Percentiles rank a stretch among this genome's conserved stretches.
Conservation (phyloP, 2,797 vertebrate species). For the Hyperoplus immaculatus region DNA sequence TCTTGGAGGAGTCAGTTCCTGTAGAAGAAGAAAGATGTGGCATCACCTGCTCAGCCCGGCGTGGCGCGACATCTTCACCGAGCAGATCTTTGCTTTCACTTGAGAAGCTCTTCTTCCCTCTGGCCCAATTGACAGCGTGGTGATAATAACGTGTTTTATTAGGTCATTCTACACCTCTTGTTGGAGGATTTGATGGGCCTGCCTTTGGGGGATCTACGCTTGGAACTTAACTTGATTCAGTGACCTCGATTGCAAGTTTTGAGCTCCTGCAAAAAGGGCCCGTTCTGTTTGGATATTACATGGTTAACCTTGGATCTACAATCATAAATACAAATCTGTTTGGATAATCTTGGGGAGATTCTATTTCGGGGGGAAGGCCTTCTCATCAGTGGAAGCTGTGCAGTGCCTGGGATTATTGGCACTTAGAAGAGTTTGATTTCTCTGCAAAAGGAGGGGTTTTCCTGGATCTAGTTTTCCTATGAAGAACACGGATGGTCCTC, state of each 20-base stretch:
- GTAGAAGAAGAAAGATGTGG: constrained; percentile 76
- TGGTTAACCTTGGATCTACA: constrained; percentile 82
- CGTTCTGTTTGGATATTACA: constrained; percentile 81
- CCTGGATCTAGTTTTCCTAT: constrained; percentile 72
- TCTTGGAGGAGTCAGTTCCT: constrained; percentile 57
- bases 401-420: constrained; percentile 25
- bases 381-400: constrained; percentile 79
- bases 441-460: constrained; percentile 54
- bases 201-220: constrained; percentile 65
- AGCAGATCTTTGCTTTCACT: constrained; percentile 77
- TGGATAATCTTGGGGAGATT: constrained; percentile 82
- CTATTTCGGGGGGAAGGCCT: constrained; percentile 65
- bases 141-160: constrained; percentile 55
- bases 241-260: constrained; percentile 47
- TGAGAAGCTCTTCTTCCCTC: constrained; percentile 63
- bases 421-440: constrained; percentile 53
- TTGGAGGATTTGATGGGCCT: constrained; percentile 74
- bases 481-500: constrained; percentile 93
- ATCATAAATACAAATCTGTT: constrained; percentile 79
- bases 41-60: constrained; percentile 64
- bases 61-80: constrained; percentile 70
- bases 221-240: constrained; percentile 63
- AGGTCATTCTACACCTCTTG: constrained; percentile 60
- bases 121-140: constrained; percentile 63
- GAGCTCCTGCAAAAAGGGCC: constrained; percentile 55